Evolutionary conservation across 2,113 vertebrate species (phyloP).

Genomic region (Chroicocephalus ridibundus): DNA sequence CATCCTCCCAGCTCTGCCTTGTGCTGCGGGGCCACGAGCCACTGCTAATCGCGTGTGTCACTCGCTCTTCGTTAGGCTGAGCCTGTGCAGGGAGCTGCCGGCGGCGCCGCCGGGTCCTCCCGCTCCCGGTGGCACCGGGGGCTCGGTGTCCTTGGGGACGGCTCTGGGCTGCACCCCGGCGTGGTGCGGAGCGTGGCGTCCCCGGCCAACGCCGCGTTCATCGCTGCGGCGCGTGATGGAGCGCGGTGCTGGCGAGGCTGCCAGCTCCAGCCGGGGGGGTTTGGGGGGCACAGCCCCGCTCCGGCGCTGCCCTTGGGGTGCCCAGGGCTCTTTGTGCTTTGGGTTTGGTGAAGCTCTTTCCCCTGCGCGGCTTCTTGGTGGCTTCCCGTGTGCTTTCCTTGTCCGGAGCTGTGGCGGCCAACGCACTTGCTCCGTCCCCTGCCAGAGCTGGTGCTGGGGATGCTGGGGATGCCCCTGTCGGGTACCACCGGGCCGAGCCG

Average conservation of each 20-base stretch:
- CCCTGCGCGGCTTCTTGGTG: neutral
- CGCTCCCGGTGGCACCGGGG: rapidly evolving
- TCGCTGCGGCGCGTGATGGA: rapidly evolving
- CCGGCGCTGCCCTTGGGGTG: rapidly evolving
- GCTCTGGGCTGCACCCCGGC: neutral
- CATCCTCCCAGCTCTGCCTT: neutral
- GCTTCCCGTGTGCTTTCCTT: neutral
- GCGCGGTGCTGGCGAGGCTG: neutral
- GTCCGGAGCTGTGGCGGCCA: neutral
- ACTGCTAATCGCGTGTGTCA: neutral
- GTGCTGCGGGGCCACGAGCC: neutral
- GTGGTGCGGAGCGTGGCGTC: neutral
- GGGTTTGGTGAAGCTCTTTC: neutral
- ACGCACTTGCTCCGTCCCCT: neutral
- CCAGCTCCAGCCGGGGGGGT: neutral
- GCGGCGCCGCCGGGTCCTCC: neutral
- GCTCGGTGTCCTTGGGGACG: neutral
- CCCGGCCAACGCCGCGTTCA: neutral
- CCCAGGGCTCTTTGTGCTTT: neutral
- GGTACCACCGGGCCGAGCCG: constrained; percentile 13
- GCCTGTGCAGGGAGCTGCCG: neutral
- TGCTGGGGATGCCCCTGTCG: constrained; percentile 47
- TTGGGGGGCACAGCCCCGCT: neutral
- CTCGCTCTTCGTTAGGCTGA: neutral
- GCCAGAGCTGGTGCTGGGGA: neutral